A percentile compares a stretch with the other conserved stretches of the same genome.
These are phyloP conservation scores for Macrobrachium nipponense DNA, from an alignment of 1,140 invertebrate genomes.

Conservation along the genomic window DNA sequence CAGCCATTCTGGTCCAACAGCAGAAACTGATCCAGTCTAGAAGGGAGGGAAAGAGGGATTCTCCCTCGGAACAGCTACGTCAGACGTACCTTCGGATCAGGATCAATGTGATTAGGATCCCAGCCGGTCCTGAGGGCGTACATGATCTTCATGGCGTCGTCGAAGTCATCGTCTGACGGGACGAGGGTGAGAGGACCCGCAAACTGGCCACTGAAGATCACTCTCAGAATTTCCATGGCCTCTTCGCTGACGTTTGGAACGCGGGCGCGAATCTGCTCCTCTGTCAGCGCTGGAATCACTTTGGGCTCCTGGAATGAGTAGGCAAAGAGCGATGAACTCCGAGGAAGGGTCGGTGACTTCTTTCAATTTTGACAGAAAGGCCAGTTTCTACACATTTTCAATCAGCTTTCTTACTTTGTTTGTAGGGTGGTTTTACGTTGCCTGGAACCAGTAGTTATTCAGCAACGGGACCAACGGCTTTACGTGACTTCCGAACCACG, in stretches of 20 bases:
- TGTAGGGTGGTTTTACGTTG: too few species aligned
- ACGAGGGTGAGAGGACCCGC: background rate
- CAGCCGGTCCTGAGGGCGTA: conserved; percentile 22
- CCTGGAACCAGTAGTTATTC: too few species aligned
- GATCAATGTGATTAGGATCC: background rate
- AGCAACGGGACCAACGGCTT: too few species aligned
- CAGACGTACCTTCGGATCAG: conserved; percentile 4
- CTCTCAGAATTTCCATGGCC: background rate
- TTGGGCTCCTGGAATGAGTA: too few species aligned
- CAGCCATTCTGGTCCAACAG: too few species aligned
- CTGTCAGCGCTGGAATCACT: background rate
- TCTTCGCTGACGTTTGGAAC: conserved; percentile 5
- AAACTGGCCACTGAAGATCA: background rate
- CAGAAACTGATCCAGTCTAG: too few species aligned
- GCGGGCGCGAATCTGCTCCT: background rate
- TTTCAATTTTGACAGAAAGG: background rate
- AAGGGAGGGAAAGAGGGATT: background rate
- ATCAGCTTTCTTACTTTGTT: too few species aligned
- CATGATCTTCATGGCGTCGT: conserved; percentile 19
- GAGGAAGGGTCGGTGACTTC: background rate
- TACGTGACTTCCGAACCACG: too few species aligned
- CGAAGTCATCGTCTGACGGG: conserved; percentile 17
- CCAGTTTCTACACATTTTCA: too few species aligned
- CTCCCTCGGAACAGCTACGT: background rate
- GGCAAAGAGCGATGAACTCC: background rate